A percentile compares a stretch with the other conserved stretches of the same genome.
These are phyloP conservation scores for Crotalus helleri DNA, from an alignment of 2,113 vertebrate species.

Conservation along the genomic window DNA sequence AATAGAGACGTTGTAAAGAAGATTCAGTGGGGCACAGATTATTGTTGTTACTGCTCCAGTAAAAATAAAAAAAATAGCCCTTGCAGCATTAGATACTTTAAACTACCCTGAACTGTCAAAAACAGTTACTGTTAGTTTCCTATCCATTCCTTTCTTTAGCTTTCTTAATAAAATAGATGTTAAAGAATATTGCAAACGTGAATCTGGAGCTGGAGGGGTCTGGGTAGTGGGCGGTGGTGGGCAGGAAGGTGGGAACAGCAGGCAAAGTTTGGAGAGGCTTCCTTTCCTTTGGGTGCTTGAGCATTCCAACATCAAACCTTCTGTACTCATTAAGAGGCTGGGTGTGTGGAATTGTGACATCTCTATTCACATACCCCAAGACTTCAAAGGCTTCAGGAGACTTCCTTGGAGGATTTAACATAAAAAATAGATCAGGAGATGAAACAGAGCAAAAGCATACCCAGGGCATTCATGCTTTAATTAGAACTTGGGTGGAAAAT, in stretches of 20 bases:
- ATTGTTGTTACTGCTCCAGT: neutral
- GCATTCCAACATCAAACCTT: constrained; percentile 71
- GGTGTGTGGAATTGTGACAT: constrained; percentile 72
- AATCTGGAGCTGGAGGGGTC: neutral
- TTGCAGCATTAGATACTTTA: constrained; percentile 30
- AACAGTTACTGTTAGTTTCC: constrained; percentile 27
- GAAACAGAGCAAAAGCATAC: constrained; percentile 62
- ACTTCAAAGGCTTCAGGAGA: constrained; percentile 80
- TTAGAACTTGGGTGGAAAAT: constrained; percentile 63
- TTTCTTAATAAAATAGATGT: constrained; percentile 21
- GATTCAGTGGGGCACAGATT: neutral
- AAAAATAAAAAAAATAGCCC: constrained; percentile 28
- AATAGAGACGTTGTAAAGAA: neutral
- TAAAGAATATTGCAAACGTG: constrained; percentile 19
- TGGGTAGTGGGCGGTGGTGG: neutral
- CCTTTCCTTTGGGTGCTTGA: constrained; percentile 64
- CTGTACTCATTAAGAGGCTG: constrained; percentile 74
- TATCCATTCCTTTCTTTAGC: constrained; percentile 30
- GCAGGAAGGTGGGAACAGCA: neutral
- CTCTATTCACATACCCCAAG: constrained; percentile 72
- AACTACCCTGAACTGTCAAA: neutral
- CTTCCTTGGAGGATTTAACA: constrained; percentile 74
- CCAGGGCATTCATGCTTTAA: constrained; percentile 64
- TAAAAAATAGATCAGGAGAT: constrained; percentile 63
- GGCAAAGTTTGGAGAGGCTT: constrained; percentile 44